phyloP scores from a whole-genome alignment of 2,113 vertebrate species.

The Thinocorus orbignyianus region DNA sequence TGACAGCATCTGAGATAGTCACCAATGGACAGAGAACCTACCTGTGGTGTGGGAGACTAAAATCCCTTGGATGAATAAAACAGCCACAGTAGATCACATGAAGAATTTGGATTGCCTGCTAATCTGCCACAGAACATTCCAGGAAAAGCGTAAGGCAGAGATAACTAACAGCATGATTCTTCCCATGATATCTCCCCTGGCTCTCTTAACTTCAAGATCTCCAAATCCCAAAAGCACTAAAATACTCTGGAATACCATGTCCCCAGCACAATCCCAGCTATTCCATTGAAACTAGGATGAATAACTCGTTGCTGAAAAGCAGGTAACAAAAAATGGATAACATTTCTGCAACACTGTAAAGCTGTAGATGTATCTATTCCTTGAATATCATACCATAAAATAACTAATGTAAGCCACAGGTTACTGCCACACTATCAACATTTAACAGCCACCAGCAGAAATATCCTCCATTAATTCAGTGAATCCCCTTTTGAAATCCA shows the following conservation, averaged over 20 bases:
- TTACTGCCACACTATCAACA: neutral
- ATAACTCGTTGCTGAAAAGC: neutral
- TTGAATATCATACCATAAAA: neutral
- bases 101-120: neutral
- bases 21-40: neutral
- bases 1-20: neutral
- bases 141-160: neutral
- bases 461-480: conserved; percentile 10
- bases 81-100: neutral
- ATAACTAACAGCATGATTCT: neutral
- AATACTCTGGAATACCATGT: neutral
- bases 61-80: neutral
- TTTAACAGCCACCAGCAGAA: conserved; percentile 26
- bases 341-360: neutral
- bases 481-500: neutral
- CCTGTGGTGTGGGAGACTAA: neutral
- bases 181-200: neutral
- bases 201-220: neutral
- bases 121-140: neutral
- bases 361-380: neutral
- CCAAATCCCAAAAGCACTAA: neutral
- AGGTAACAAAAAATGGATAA: neutral
- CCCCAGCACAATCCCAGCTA: neutral
- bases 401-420: neutral
- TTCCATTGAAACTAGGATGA: neutral